phyloP scores from a whole-genome alignment of 2,888 invertebrate genomes.

The Pandemis heparana region DNA sequence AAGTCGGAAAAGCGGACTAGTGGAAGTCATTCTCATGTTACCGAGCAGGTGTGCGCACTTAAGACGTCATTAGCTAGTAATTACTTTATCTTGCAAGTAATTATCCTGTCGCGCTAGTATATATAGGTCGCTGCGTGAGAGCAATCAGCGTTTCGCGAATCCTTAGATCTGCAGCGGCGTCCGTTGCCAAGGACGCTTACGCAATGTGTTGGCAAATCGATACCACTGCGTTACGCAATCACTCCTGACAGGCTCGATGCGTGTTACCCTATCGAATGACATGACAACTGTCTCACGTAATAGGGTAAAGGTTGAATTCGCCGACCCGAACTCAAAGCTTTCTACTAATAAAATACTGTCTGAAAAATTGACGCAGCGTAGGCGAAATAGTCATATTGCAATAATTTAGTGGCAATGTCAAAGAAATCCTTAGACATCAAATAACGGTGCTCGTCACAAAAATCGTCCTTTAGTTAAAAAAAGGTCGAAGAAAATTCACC shows the following conservation, averaged over 20 bases:
- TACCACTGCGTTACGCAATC: slow-evolving; percentile 63
- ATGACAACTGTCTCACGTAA: slow-evolving; percentile 31
- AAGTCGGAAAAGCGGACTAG: background rate
- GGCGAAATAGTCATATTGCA: background rate
- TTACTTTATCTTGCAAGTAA: slow-evolving; percentile 31
- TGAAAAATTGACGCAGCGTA: slow-evolving; percentile 9
- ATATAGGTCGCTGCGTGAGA: slow-evolving; percentile 42
- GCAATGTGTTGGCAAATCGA: slow-evolving; percentile 68
- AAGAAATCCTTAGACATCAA: background rate
- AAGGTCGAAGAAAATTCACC: background rate
- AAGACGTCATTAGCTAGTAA: slow-evolving; percentile 24
- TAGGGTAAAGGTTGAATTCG: slow-evolving; percentile 19
- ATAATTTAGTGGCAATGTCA: background rate
- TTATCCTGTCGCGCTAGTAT: slow-evolving; percentile 23
- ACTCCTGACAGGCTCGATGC: slow-evolving; percentile 58
- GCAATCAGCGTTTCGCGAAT: slow-evolving; percentile 64
- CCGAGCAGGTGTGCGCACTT: slow-evolving; percentile 21
- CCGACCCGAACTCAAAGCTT: slow-evolving; percentile 14
- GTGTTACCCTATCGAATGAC: slow-evolving; percentile 44
- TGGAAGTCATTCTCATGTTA: background rate
- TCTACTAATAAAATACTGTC: slow-evolving; percentile 9
- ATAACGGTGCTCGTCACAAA: background rate
- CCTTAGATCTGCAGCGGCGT: slow-evolving; percentile 69
- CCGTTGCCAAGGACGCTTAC: slow-evolving; percentile 64
- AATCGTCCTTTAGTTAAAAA: background rate